Evolutionary conservation across 1,140 invertebrate genomes (phyloP).

Genomic region (Onthophagus taurus): DNA sequence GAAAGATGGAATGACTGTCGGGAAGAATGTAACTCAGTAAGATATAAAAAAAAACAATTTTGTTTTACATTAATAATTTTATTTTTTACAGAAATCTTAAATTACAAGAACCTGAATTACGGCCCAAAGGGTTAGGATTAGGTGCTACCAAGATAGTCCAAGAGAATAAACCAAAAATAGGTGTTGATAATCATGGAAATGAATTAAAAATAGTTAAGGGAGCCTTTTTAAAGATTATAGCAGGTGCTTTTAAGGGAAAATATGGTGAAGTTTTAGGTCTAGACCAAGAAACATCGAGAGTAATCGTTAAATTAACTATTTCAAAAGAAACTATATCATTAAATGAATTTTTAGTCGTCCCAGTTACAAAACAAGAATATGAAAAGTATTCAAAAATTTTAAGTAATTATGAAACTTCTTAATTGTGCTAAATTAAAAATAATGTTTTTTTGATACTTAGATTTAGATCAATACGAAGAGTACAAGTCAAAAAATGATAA

Average conservation of each 20-base stretch:
- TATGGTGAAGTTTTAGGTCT: conserved; percentile 80
- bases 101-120: conserved; percentile 39
- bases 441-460: too few species aligned
- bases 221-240: conserved; percentile 59
- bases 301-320: conserved; percentile 70
- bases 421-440: too few species aligned
- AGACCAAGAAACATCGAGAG: conserved; percentile 73
- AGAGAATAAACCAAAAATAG: conserved; percentile 39
- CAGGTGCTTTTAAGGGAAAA: conserved; percentile 60
- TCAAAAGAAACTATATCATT: conserved; percentile 59
- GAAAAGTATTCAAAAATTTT: conserved; percentile 69
- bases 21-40: conserved; percentile 45
- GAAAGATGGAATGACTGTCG: conserved; percentile 64
- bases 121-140: conserved; percentile 86
- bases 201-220: conserved; percentile 44
- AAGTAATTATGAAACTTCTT: too few species aligned
- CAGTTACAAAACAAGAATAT: conserved; percentile 70
- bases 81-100: conserved; percentile 9
- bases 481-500: too few species aligned
- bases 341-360: conserved; percentile 65
- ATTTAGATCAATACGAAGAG: too few species aligned
- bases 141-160: conserved; percentile 68
- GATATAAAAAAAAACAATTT: background rate
- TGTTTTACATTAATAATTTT: background rate
- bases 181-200: conserved; percentile 40